Evolutionary conservation across 2,797 vertebrate genomes (phyloP), one percentile per base, ranked within the genome.

Genomic region (Pangasius mekongensis): DNA sequence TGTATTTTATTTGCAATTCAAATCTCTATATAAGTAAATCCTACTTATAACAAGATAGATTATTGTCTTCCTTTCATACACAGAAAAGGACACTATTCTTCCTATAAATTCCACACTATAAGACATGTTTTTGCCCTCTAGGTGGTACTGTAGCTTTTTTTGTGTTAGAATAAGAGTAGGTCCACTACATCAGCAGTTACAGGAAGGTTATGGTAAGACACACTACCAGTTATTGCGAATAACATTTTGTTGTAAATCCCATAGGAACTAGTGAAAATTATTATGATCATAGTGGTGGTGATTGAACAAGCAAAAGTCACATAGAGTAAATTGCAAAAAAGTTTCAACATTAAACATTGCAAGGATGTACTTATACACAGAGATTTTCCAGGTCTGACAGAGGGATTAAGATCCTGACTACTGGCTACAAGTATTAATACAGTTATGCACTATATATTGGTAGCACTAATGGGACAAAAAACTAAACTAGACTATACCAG

Each of bases 381-480:
- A n/a, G 5, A 6, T 39, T 24, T 66, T 14, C 5, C 14, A 33
- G 30, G 66, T 67, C 14, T 30, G n/a, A 67, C 22, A 24, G 27
- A 39, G 27, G 36, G 39, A 43, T 47, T 47, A 47, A 47, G 10
- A 74, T 27, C 39, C 39, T 47, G 39, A 43, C 20, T 43, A 73
- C 22, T 22, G 20, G 66, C 66, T 67, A 71, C 36, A 71, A 39
- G 18, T 22, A 73, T 39, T 43, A 43, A 22, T 76, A 76, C n/a
- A 52, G 0, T 49, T 3, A 0, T 52, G 5, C 2, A 77, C 47
- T 77, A 52, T 49, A 76, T n/a, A 52, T n/a, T 43, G 73, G 47
- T 13, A 76, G 27, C 73, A n/a, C 73, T 49, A 52, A 76, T 52
- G 24, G 47, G 47, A 76, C 43, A 76, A 76, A 76, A 76, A 76